A percentile compares a stretch with the other conserved stretches of the same genome.
Evolutionary conservation across 2,888 invertebrate species (phyloP).

Genomic region (Drosophila multiciliata): DNA sequence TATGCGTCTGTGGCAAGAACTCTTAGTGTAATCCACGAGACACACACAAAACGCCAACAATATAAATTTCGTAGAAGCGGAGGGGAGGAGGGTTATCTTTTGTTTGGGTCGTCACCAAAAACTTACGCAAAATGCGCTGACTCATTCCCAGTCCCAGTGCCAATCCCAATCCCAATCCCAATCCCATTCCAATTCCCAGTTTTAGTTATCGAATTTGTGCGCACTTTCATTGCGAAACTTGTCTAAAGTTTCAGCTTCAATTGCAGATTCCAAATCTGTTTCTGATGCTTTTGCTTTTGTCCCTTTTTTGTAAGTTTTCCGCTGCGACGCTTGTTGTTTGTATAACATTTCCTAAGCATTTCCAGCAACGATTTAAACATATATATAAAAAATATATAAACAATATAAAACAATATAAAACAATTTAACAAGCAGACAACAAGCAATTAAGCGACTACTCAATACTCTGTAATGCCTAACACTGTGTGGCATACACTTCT

Average conservation of each 20-base stretch:
- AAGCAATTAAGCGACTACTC: background rate
- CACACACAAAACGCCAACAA: background rate
- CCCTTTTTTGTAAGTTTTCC: slow-evolving; percentile 26
- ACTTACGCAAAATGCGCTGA: slow-evolving; percentile 48
- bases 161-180: background rate
- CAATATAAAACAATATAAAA: background rate
- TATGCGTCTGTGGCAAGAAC: background rate
- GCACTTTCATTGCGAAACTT: slow-evolving; percentile 31
- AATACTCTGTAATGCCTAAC: background rate
- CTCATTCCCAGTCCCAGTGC: slow-evolving; percentile 18
- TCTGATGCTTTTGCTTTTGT: slow-evolving; percentile 12
- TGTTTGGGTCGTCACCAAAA: slow-evolving; percentile 19
- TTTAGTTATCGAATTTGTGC: slow-evolving; percentile 24
- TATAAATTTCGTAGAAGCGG: background rate
- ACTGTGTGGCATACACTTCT: background rate
- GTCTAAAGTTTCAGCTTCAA: slow-evolving; percentile 15
- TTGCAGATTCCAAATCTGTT: slow-evolving; percentile 13
- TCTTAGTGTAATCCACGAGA: background rate
- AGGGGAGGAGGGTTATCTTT: background rate
- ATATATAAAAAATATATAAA: background rate
- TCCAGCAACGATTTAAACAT: background rate
- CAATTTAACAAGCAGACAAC: background rate
- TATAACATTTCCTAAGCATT: background rate
- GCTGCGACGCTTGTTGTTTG: slow-evolving; percentile 14
- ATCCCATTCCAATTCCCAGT: background rate